Evolutionary conservation across 2,888 invertebrate genomes (phyloP), one percentile per base, ranked within the genome.

Genomic region (Anorthoa munda): DNA sequence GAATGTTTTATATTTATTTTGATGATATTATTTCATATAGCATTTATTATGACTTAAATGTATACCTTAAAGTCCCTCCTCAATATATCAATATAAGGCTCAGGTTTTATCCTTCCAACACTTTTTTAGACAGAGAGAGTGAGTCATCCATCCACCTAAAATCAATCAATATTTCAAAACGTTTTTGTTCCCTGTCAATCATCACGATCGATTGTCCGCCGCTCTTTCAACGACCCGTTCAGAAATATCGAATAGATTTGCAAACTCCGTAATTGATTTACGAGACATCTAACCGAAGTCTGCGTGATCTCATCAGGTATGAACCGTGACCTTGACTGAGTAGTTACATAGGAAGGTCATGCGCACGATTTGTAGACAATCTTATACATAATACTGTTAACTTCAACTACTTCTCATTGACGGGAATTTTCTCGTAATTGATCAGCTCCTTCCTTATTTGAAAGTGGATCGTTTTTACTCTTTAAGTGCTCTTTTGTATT

Each of bases 311-410:
- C 90, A 88, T 86, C 86, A 81, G 68, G 80, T 78, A 84, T 79
- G n/a, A 85, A 80, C 79, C 81, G 81, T 88, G 86, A 83, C 93
- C 93, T 92, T 93, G 92, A 89, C 87, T 88, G 81, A 72, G 80
- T 83, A 85, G 89, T 90, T 88, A 88, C 89, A 88, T 88, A 75
- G 77, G 87, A 90, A 91, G 91, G 89, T 85, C 89, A 78, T 65
- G 81, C 73, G 81, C 85, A 86, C 83, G 72, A 73, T 78, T 86
- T 78, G 64, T 86, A 73, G 51, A 73, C 86, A 82, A 67, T 77
- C 72, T 72, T 73, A 67, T 66, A 75, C 66, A 75, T 78, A 71
- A 75, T 75, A 79, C 76, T 75, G 67, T 72, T 71, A 66, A 51
- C 72, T 61, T 50, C 74, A 73, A 84, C 46, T 72, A 64, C 73